phyloP scores from a whole-genome alignment of 2,113 vertebrate species.

The Machaerirhynchus nigripectus region DNA sequence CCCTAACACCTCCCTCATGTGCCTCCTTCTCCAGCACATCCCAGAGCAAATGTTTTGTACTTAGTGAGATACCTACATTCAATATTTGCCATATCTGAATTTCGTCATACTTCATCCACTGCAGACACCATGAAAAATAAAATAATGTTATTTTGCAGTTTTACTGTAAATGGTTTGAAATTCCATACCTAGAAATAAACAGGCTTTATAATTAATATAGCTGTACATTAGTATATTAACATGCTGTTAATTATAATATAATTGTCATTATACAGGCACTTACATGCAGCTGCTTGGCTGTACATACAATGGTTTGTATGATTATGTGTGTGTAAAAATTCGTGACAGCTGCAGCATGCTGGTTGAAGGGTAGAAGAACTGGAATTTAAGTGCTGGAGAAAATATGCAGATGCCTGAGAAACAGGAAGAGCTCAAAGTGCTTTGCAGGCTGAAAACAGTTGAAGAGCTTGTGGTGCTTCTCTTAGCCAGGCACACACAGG shows the following conservation, averaged over 20 bases:
- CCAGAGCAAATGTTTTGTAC: background rate
- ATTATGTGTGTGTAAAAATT: rapidly evolving
- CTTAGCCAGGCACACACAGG: rapidly evolving
- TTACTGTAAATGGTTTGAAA: background rate
- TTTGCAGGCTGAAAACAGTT: background rate
- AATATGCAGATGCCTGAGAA: background rate
- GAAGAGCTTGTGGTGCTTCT: background rate
- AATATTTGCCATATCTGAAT: background rate
- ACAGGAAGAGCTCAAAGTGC: background rate
- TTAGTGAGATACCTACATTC: rapidly evolving
- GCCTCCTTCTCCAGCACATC: background rate
- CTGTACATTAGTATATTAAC: background rate
- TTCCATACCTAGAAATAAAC: background rate
- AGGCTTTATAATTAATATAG: background rate
- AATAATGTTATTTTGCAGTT: background rate
- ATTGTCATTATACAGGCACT: background rate
- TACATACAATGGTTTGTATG: background rate
- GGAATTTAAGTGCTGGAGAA: background rate
- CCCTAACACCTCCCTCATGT: rapidly evolving
- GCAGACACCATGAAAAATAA: background rate
- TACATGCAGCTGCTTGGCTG: background rate
- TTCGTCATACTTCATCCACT: background rate
- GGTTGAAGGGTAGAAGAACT: background rate
- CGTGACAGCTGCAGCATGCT: background rate
- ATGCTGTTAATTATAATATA: background rate